phyloP scores from a whole-genome alignment of 2,797 vertebrate species.

The Heliangelus exortis region DNA sequence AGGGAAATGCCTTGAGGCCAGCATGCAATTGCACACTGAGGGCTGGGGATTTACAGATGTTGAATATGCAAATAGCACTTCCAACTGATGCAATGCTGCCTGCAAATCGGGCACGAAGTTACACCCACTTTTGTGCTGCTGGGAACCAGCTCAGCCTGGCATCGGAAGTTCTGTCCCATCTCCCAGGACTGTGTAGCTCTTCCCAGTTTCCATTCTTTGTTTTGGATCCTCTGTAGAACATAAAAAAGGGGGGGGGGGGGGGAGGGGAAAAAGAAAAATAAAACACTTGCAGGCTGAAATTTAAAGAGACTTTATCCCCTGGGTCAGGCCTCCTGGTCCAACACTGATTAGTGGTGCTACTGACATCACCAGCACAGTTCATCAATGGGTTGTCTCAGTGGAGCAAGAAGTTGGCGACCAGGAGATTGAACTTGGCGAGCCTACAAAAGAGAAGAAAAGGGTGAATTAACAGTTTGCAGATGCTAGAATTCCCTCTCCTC shows the following conservation, averaged over 20 bases:
- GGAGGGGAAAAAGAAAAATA: background rate
- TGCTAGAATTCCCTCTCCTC: conserved; percentile 47
- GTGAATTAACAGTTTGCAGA: conserved; percentile 70
- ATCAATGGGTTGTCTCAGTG: conserved; percentile 36
- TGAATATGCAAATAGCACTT: background rate
- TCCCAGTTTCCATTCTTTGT: background rate
- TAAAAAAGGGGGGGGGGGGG: background rate
- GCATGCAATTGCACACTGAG: background rate
- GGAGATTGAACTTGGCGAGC: conserved; percentile 59
- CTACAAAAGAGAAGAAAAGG: conserved; percentile 65
- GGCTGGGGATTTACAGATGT: background rate
- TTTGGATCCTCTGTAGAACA: background rate
- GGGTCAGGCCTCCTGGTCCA: background rate
- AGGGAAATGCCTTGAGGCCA: background rate
- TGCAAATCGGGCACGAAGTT: background rate
- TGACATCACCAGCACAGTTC: conserved; percentile 66
- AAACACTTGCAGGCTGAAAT: background rate
- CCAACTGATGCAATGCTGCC: background rate
- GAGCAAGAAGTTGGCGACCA: conserved; percentile 63
- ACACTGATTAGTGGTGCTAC: conserved; percentile 57
- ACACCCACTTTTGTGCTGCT: background rate
- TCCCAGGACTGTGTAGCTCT: background rate
- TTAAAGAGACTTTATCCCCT: conserved; percentile 44
- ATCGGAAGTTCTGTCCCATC: fast-evolving
- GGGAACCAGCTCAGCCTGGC: background rate